Evolutionary conservation across 2,888 invertebrate species (phyloP).

Genomic region (Dugesia japonica): DNA sequence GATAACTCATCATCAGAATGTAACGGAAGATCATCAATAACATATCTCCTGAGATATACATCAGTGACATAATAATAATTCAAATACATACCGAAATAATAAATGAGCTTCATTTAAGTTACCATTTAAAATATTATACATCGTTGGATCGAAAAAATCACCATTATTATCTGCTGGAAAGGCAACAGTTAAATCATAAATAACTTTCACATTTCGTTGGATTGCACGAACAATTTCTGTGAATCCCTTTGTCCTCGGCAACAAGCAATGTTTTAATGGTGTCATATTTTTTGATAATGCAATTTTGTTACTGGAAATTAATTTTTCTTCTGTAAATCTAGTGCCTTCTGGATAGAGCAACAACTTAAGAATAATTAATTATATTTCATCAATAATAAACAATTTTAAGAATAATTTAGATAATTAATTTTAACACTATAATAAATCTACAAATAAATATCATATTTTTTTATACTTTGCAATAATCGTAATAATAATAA

Average conservation of each 20-base stretch:
- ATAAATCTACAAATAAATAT: too few species aligned
- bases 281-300: constrained; percentile 70
- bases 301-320: constrained; percentile 69
- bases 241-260: constrained; percentile 86
- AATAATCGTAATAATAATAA: too few species aligned
- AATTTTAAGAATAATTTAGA: too few species aligned
- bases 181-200: constrained; percentile 60
- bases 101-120: not conserved
- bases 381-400: too few species aligned
- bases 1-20: not conserved
- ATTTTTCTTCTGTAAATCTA: constrained; percentile 69
- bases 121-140: constrained; percentile 34
- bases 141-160: constrained; percentile 39
- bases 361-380: not conserved
- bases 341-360: constrained; percentile 81
- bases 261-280: constrained; percentile 68
- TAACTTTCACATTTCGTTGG: constrained; percentile 50
- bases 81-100: not conserved
- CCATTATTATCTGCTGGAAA: constrained; percentile 39
- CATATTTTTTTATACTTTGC: too few species aligned
- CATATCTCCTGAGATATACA: not conserved
- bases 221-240: constrained; percentile 67
- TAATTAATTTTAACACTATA: too few species aligned
- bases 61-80: not conserved
- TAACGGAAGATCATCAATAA: not conserved